Base-by-base conservation (phyloP, 2,888 invertebrate genomes). In the Melieria picta region DNA sequence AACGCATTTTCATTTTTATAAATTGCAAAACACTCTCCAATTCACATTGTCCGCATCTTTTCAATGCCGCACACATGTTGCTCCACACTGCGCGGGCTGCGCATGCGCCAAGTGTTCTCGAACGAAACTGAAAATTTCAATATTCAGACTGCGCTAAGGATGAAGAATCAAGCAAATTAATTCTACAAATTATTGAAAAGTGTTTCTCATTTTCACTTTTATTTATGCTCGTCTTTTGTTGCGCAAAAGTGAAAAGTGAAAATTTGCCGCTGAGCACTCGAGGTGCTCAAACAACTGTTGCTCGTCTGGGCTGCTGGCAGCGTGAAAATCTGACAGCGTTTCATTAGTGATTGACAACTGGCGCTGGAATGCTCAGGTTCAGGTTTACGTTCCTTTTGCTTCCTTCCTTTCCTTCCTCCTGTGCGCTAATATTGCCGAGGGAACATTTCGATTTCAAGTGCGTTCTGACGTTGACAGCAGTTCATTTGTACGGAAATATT, bases 1-100 rank as follows among this genome's bases (percentile, higher is more conserved):
- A 76, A 74, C 72, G 70, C 71, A 72, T 68, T 68, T 71, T 58
- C 63, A 46, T 72, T 60, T 58, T 50, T 42, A 72, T 68, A 71
- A 74, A 76, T 73, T 74, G 71, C 69, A 72, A 72, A 72, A 45
- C 61, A 7, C 60, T 67, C 45, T 50, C 70, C 69, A 72, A 72
- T 68, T 42, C 58, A 7, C 60, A 60, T 43, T 50, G 45, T 58
- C 67, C 58, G 42, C 60, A 67, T 67, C 50, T 50, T 48, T 67
- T 48, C 55, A 57, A 65, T 13, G 58, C 48, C 45, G 43, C 52
- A 55, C 65, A 65, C 52, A 65, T 16, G 55, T 13, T 43, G 13
- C 5, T 45, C 55, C 11, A 56, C 16, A 3, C 60, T 60, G 58
- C 58, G 58, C 13, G n/a, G 48, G 42, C 30, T 67, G n/a, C 58